These are phyloP conservation scores for Pheosia tremula DNA, from an alignment of 2,888 invertebrate genomes.

Conservation along the genomic window DNA sequence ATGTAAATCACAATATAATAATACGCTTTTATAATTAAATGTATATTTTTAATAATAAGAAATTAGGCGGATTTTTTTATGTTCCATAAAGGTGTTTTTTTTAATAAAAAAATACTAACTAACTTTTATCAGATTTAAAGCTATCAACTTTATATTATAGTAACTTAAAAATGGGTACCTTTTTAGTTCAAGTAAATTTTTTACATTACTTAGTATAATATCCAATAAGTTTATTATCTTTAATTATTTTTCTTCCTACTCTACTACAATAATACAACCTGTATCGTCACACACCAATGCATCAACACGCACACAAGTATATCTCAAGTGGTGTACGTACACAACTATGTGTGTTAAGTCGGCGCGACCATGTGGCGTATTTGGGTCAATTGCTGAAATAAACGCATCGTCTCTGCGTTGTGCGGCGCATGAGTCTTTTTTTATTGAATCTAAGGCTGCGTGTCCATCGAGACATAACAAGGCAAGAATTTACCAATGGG, in stretches of 20 bases:
- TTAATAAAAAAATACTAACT: no score
- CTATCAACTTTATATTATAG: no score
- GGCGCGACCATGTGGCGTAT: conserved; percentile 71
- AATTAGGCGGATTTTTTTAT: no score
- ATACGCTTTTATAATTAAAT: background rate
- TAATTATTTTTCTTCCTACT: conserved; percentile 39
- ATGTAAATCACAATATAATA: no score
- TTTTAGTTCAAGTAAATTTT: no score
- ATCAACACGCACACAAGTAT: conserved; percentile 40
- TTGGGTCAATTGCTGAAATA: conserved; percentile 80
- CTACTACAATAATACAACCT: conserved; percentile 55
- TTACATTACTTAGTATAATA: no score
- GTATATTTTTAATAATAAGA: background rate
- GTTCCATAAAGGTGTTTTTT: no score
- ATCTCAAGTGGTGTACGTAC: conserved; percentile 37
- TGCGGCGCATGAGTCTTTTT: conserved; percentile 45
- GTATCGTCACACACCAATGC: conserved; percentile 47
- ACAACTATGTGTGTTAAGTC: conserved; percentile 54
- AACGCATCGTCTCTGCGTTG: conserved; percentile 57
- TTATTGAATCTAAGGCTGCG: conserved; percentile 39
- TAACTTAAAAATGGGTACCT: no score
- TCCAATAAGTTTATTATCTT: background rate
- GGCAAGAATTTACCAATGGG: background rate
- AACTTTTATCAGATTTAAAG: no score
- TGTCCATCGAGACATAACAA: background rate